phyloP scores from a whole-genome alignment of 2,888 invertebrate genomes.

The Agrenia bidenticulata region DNA sequence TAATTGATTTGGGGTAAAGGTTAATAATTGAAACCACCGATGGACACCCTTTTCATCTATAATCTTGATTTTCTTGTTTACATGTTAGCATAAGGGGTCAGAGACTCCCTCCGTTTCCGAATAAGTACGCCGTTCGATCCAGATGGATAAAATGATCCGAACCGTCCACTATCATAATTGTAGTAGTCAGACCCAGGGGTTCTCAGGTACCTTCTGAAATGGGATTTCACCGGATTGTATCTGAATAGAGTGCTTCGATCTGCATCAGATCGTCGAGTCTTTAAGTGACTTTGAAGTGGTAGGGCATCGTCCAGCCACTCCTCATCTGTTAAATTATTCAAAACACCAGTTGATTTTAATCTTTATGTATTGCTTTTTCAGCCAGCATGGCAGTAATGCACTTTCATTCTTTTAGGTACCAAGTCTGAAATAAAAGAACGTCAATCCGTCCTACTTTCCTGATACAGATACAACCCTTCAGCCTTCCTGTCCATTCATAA shows the following conservation, averaged over 20 bases:
- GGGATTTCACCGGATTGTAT: conserved; percentile 39
- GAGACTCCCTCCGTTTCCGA: background rate
- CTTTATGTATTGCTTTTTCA: background rate
- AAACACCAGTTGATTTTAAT: background rate
- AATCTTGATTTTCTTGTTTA: no score
- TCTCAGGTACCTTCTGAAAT: conserved; percentile 35
- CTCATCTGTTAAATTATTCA: conserved; percentile 20
- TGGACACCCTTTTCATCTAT: no score
- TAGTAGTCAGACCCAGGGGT: conserved; percentile 14
- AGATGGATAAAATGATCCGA: conserved; percentile 29
- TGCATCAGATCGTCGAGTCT: conserved; percentile 32
- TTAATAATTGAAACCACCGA: no score
- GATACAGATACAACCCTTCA: no score
- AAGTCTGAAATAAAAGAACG: background rate
- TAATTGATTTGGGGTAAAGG: no score
- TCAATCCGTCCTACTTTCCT: background rate
- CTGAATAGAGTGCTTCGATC: conserved; percentile 27
- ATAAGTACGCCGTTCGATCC: background rate
- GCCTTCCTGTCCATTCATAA: no score
- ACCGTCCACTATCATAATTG: conserved; percentile 24
- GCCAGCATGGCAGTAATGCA: background rate
- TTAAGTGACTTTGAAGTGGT: conserved; percentile 27
- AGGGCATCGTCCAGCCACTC: conserved; percentile 37
- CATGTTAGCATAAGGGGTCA: no score
- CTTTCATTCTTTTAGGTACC: background rate